Evolutionary conservation across 2,888 invertebrate genomes (phyloP).

Genomic region (Troglohyphantes excavatus): DNA sequence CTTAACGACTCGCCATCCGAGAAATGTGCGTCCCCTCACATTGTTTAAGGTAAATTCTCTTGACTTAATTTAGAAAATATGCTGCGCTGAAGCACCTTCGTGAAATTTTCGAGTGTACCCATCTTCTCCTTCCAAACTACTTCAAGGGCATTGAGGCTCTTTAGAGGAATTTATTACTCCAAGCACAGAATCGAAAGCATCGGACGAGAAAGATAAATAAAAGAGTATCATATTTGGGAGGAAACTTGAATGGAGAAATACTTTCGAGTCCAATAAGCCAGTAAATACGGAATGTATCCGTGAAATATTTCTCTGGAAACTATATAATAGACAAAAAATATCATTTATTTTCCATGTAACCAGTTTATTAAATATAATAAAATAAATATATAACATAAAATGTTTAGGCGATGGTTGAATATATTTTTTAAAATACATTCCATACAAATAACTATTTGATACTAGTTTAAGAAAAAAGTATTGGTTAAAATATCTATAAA

Average conservation of each 20-base stretch:
- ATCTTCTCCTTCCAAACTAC: neutral
- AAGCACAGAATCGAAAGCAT: neutral
- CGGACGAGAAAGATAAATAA: slow-evolving; percentile 13
- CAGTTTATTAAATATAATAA: too few relatives aligned
- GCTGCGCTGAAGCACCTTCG: neutral
- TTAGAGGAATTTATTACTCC: neutral
- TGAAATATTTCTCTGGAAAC: neutral
- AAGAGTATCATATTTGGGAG: slow-evolving; percentile 3
- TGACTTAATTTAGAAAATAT: slow-evolving; percentile 2
- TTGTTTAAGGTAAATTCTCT: neutral
- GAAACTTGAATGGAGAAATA: neutral
- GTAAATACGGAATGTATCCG: neutral
- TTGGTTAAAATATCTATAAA: too few relatives aligned
- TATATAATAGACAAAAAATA: too few relatives aligned
- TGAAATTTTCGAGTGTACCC: neutral
- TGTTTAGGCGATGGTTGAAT: too few relatives aligned
- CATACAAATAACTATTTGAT: too few relatives aligned
- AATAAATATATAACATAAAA: too few relatives aligned
- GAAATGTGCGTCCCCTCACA: neutral
- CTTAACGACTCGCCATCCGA: neutral
- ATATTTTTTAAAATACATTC: too few relatives aligned
- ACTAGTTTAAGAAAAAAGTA: too few relatives aligned
- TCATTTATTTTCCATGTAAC: too few relatives aligned
- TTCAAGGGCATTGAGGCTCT: neutral
- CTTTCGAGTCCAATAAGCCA: slow-evolving; percentile 14